Conservation (phyloP, 2,113 vertebrate genomes). For the Columbina picui region DNA sequence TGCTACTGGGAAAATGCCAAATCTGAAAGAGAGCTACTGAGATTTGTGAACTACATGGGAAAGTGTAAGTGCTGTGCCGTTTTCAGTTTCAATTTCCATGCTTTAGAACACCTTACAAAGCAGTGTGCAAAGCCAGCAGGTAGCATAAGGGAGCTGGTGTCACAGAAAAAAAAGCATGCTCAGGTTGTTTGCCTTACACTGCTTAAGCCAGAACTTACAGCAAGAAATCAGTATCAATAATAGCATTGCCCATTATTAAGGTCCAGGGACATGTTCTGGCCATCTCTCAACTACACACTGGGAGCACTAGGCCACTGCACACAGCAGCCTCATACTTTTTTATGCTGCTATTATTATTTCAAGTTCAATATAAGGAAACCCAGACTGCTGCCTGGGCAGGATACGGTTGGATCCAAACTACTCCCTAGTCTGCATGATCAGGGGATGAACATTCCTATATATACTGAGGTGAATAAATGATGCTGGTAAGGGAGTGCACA, state of each 20-base stretch:
- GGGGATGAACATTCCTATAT: not conserved
- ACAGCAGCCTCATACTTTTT: not conserved
- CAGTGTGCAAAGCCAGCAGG: slow-evolving; percentile 21
- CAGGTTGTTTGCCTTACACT: slow-evolving; percentile 17
- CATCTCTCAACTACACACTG: slow-evolving; percentile 21
- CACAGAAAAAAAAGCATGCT: slow-evolving; percentile 36
- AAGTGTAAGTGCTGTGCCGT: not conserved
- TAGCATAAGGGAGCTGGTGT: slow-evolving; percentile 21
- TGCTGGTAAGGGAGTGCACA: not conserved
- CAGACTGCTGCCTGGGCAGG: slow-evolving; percentile 9
- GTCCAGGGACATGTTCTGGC: slow-evolving; percentile 22
- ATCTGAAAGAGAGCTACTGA: not conserved
- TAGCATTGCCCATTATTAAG: slow-evolving; percentile 35
- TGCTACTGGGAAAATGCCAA: not conserved
- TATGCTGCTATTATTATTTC: slow-evolving; percentile 40
- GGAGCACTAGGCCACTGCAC: slow-evolving; percentile 1
- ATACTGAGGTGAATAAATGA: not conserved
- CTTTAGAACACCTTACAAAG: slow-evolving; percentile 31
- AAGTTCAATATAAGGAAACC: slow-evolving; percentile 21
- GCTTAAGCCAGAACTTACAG: slow-evolving; percentile 29
- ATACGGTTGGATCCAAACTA: not conserved
- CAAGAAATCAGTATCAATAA: slow-evolving; percentile 27
- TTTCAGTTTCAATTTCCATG: slow-evolving; percentile 12
- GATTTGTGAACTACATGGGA: not conserved
- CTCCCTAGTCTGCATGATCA: not conserved